Evolutionary conservation across 2,113 vertebrate genomes (phyloP).

Genomic region (Bagarius yarrelli): DNA sequence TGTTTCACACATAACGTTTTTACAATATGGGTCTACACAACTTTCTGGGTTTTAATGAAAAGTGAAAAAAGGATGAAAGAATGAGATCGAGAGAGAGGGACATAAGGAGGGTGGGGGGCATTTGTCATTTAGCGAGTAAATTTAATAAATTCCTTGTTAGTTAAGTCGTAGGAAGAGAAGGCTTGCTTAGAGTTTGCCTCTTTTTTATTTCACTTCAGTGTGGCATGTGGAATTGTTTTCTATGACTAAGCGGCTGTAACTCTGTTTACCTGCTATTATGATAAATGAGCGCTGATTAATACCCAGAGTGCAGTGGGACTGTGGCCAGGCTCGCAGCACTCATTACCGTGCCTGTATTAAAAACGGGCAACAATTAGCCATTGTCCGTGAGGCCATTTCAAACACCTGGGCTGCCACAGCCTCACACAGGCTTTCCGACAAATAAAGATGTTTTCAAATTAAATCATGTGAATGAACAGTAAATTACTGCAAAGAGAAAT

Average conservation of each 20-base stretch:
- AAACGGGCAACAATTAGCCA: constrained; percentile 54
- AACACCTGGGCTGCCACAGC: constrained; percentile 61
- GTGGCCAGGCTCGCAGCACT: constrained; percentile 58
- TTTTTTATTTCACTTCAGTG: constrained; percentile 17
- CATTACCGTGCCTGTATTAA: constrained; percentile 66
- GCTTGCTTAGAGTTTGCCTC: background rate
- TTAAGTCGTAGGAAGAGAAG: background rate
- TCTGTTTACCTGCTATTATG: constrained; percentile 69
- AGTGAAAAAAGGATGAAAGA: too few species aligned
- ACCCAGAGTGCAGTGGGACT: constrained; percentile 61
- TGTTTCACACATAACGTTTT: too few species aligned
- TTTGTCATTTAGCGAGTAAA: constrained; percentile 17
- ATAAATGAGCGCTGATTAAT: constrained; percentile 70
- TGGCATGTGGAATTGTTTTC: constrained; percentile 21
- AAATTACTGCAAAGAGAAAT: background rate
- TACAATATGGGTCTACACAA: too few species aligned
- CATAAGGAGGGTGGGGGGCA: background rate
- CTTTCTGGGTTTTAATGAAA: too few species aligned
- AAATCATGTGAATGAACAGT: background rate
- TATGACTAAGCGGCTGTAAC: constrained; percentile 42
- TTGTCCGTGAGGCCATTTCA: constrained; percentile 59
- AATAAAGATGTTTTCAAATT: constrained; percentile 25
- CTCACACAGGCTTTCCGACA: constrained; percentile 24
- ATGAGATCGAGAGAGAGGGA: too few species aligned
- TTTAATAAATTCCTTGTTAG: constrained; percentile 1